Base-by-base conservation (phyloP, 2,888 invertebrate species). In the Eristalis tenax region DNA sequence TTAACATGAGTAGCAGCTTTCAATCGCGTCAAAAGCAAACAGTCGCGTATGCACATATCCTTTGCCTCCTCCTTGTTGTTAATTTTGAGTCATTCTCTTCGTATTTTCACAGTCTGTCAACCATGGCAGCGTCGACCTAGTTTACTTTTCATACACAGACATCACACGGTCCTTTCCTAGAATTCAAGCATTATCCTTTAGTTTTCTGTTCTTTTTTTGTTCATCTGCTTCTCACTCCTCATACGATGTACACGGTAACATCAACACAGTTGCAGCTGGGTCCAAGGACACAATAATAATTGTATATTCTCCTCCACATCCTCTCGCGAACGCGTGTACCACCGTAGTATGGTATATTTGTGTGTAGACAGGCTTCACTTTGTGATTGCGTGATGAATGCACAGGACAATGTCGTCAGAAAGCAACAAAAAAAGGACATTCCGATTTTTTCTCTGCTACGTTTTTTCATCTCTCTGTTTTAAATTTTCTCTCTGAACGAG, bases 351-450 rank as follows among this genome's bases (percentile, higher is more conserved):
- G 15, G 56, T 28, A 43, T 11, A 32, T 5, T 11, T 22, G 59
- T 18, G 43, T 22, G 61, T 23, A 63, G 64, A 81, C 74, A 81
- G 68, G 63, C 56, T 40, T 74, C 32, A 75, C 81, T 81, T 81
- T 81, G 69, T 81, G 81, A 75, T 75, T 75, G 69, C 81, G 59
- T 75, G 81, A 81, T 81, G 75, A 81, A 81, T 69, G 23, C 80
- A 74, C 80, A 74, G 69, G 74, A 80, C 74, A 80, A 80, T 74
- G 74, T 74, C 80, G 38, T 38, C 28, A 50, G 59, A 57, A 68
- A 22, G 50, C 50, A 50, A 63, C 32, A 63, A 15, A 73, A 63
- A 73, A 68, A 68, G 63, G 43, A 77, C 50, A 50, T 68, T 77
- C 32, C 35, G 28, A 26, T 32, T 32, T 32, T 26, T 5, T 26